Evolutionary conservation across 2,113 vertebrate genomes (phyloP).

Genomic region (Siphamia tubifer): DNA sequence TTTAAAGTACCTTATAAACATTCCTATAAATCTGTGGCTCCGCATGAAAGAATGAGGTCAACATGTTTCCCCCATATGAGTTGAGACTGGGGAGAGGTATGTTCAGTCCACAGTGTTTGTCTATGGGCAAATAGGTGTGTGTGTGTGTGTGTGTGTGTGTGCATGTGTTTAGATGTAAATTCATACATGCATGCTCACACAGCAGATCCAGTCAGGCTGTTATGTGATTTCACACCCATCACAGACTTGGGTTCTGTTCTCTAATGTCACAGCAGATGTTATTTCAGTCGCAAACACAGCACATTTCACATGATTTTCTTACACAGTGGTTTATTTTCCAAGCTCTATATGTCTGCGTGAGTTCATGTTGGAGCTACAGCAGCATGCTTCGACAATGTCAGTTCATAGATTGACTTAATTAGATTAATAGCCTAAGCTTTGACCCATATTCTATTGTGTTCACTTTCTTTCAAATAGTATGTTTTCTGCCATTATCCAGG

Average conservation of each 20-base stretch:
- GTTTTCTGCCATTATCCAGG: not conserved
- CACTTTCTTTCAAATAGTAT: not conserved
- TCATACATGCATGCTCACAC: slow-evolving; percentile 5
- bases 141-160: not conserved
- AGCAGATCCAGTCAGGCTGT: slow-evolving; percentile 45
- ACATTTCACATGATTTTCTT: slow-evolving; percentile 17
- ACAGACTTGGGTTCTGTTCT: slow-evolving; percentile 9
- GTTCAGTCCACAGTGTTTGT: not conserved
- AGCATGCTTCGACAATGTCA: not conserved
- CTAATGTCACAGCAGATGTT: slow-evolving; percentile 10
- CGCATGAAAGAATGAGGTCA: slow-evolving; percentile 70
- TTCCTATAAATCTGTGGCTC: slow-evolving; percentile 41
- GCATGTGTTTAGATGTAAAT: slow-evolving; percentile 20
- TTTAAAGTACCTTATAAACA: slow-evolving; percentile 20
- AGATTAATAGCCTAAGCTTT: not conserved
- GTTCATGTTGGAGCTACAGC: not conserved
- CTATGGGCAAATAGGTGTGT: not conserved
- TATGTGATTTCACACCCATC: slow-evolving; percentile 26
- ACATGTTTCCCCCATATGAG: slow-evolving; percentile 47
- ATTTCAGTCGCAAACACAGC: slow-evolving; percentile 23
- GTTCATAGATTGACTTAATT: not conserved
- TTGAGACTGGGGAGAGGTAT: slow-evolving; percentile 24
- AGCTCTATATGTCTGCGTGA: not conserved
- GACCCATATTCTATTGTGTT: not conserved
- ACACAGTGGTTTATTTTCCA: not conserved